These are phyloP conservation scores for Odontamblyopus rebecca DNA, from an alignment of 2,797 vertebrate species.

Conservation along the genomic window DNA sequence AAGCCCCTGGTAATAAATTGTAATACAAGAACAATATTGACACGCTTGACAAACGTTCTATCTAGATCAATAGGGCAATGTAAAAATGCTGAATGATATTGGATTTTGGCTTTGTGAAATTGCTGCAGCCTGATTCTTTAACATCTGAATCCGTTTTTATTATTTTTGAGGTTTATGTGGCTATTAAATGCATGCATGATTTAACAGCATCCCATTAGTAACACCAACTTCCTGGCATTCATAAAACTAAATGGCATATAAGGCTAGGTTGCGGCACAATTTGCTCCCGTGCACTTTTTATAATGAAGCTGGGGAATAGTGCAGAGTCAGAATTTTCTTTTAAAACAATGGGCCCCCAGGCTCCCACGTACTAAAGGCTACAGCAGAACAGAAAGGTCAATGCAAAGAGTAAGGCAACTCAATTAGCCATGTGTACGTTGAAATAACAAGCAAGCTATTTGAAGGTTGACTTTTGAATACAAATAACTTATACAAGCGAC, in stretches of 20 bases:
- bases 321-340: constrained; percentile 56
- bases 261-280: constrained; percentile 58
- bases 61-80: constrained; percentile 3
- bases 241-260: constrained; percentile 72
- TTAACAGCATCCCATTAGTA: constrained; percentile 65
- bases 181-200: constrained; percentile 67
- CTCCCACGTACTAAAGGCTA: constrained; percentile 40
- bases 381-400: constrained; percentile 50
- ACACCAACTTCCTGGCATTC: constrained; percentile 66
- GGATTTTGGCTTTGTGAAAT: constrained; percentile 5
- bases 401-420: constrained; percentile 50
- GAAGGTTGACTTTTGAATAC: constrained; percentile 12
- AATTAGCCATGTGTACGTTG: constrained; percentile 52
- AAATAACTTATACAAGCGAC: neutral
- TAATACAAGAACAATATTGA: constrained; percentile 12
- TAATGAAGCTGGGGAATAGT: constrained; percentile 55
- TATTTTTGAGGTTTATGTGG: constrained; percentile 42
- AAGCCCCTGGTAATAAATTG: constrained; percentile 5
- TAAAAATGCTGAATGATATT: neutral
- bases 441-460: constrained; percentile 19
- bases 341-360: constrained; percentile 59
- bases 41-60: neutral
- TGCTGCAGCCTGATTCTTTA: constrained; percentile 20
- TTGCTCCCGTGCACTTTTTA: constrained; percentile 63
- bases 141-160: constrained; percentile 29